These are phyloP conservation scores for Sinocyclocheilus rhinocerous DNA, from an alignment of 2,113 vertebrate genomes.

Conservation along the genomic window DNA sequence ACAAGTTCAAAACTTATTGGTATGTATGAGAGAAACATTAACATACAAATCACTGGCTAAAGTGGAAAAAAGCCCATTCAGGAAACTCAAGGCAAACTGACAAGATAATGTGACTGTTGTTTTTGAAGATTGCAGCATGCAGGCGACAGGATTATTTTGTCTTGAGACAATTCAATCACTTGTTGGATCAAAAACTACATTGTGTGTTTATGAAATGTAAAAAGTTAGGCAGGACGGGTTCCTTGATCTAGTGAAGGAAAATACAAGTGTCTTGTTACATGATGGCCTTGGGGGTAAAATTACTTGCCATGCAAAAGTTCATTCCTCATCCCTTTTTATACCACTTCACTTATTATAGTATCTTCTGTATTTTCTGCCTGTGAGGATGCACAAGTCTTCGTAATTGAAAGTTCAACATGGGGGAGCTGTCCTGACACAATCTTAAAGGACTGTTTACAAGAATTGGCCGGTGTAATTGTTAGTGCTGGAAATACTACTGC, in stretches of 20 bases:
- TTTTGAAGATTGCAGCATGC: constrained; percentile 2
- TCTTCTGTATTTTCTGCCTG: not conserved
- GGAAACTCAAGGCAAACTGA: constrained; percentile 21
- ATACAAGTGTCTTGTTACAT: constrained; percentile 26
- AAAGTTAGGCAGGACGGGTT: not conserved
- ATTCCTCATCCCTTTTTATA: not conserved
- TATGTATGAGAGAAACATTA: constrained; percentile 11
- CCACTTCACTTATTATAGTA: not conserved
- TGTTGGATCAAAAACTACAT: constrained; percentile 35
- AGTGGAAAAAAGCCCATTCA: not conserved
- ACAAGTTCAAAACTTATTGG: constrained; percentile 20
- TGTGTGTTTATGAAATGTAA: not conserved
- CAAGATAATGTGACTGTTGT: constrained; percentile 24
- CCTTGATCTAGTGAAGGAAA: constrained; percentile 23
- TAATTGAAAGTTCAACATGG: constrained; percentile 24
- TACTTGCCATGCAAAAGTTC: not conserved
- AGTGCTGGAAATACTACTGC: constrained; percentile 43
- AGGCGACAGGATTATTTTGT: constrained; percentile 29
- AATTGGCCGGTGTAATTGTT: constrained; percentile 51
- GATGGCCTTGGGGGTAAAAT: not conserved
- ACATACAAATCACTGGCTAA: not conserved
- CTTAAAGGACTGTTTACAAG: constrained; percentile 53
- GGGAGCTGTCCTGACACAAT: constrained; percentile 13
- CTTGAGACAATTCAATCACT: constrained; percentile 30
- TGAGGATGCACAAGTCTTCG: not conserved